These are phyloP conservation scores for Sphaerodactylus townsendi DNA, from an alignment of 2,113 vertebrate genomes.

Conservation along the genomic window DNA sequence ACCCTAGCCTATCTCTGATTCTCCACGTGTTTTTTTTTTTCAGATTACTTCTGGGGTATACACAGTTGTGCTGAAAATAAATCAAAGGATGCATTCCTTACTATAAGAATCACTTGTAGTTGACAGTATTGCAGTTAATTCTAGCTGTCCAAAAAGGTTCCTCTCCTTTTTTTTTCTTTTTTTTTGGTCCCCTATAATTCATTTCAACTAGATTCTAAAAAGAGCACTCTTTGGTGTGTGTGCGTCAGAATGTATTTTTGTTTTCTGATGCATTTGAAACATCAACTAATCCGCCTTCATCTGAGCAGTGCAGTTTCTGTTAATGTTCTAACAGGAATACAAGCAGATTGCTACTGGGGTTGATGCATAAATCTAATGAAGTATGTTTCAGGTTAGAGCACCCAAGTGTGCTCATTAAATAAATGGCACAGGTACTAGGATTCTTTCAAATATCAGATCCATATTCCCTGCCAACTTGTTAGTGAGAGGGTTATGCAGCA, in stretches of 20 bases:
- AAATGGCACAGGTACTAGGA: constrained; percentile 64
- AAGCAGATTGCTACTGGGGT: constrained; percentile 72
- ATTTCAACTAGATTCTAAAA: constrained; percentile 18
- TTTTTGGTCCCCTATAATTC: constrained; percentile 22
- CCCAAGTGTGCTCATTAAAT: constrained; percentile 78
- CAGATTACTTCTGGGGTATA: neutral
- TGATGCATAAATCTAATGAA: constrained; percentile 73
- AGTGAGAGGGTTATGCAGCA: constrained; percentile 34
- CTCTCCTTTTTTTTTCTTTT: neutral
- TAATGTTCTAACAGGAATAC: constrained; percentile 54
- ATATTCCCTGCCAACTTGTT: constrained; percentile 33
- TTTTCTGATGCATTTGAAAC: constrained; percentile 59
- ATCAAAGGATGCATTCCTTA: neutral
- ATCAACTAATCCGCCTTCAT: constrained; percentile 59
- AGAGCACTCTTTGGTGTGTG: constrained; percentile 17
- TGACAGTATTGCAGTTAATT: neutral
- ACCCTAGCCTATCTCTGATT: neutral
- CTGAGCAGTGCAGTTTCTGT: constrained; percentile 20
- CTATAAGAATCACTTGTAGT: neutral
- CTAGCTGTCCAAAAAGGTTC: constrained; percentile 44
- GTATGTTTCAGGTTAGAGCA: constrained; percentile 67
- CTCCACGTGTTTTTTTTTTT: neutral
- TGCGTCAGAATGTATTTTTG: rapidly evolving
- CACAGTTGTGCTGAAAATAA: constrained; percentile 16
- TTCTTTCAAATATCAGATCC: constrained; percentile 40